Conservation (phyloP, 2,797 vertebrate genomes). For the Emys orbicularis region DNA sequence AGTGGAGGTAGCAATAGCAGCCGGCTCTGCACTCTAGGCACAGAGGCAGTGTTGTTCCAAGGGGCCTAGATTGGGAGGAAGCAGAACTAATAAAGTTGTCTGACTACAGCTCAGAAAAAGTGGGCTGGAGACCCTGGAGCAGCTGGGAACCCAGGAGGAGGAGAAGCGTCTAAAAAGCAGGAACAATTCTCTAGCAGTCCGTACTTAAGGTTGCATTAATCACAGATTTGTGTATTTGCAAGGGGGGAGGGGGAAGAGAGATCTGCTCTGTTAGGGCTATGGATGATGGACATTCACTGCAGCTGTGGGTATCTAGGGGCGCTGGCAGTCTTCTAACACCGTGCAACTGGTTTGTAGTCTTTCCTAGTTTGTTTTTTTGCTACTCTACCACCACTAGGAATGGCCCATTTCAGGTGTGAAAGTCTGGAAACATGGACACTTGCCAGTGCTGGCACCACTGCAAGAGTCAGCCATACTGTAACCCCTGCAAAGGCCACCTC, state of each 20-base stretch:
- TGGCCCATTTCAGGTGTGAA: neutral
- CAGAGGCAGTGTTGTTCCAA: neutral
- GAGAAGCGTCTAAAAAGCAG: neutral
- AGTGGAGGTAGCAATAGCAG: neutral
- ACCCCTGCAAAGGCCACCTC: neutral
- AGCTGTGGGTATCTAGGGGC: neutral
- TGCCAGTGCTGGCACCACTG: neutral
- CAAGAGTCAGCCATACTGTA: neutral
- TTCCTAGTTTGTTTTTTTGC: neutral
- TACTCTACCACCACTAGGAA: neutral
- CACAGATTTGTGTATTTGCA: neutral
- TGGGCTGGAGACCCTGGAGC: neutral
- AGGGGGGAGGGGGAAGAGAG: neutral
- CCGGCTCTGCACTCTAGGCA: neutral
- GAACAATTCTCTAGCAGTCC: neutral
- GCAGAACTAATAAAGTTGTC: neutral
- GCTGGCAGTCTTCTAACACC: neutral
- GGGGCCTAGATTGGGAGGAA: neutral
- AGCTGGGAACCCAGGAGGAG: neutral
- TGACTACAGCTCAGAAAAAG: neutral
- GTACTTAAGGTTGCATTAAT: neutral
- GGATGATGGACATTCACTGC: neutral
- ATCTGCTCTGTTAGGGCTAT: neutral
- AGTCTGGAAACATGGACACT: neutral
- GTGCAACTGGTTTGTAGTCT: neutral